Base-by-base conservation (phyloP, 92 coral and sea anemone species). In the Phenganax subtilis region DNA sequence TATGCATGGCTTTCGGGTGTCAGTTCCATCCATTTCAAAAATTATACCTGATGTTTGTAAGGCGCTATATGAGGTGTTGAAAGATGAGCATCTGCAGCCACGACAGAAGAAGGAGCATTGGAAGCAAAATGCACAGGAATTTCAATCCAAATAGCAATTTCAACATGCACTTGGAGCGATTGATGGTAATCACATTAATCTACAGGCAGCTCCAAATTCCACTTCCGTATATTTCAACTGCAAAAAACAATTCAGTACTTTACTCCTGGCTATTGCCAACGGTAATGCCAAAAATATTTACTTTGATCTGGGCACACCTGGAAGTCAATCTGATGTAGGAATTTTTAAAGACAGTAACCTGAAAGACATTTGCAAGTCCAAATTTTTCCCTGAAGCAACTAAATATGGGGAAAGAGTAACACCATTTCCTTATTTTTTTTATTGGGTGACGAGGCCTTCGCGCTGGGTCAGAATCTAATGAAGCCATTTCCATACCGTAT, bases 371-470 rank as follows among this genome's bases (percentile, higher is more conserved):
- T 88, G 88, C 58, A 77, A 88, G 16, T 83, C 84, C 6, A 69
- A 63, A 7, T 1, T 12, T 54, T 88, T 88, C 55, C 91, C 91
- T 47, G 11, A 64, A 9, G 53, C 47, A 61, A 6, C 67, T 28
- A 61, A 61, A 6, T 5, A 5, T 7, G 67, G 25, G 25, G 27
- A 61, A 28, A 61, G 67, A 15, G 67, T 6, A 30, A 30, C 12
- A 17, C 12, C 64, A 14, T 6, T 47, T 17, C 16, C 89, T 9
- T 83, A 82, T 20, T 20, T 58, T 86, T 55, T 77, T 68, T 83
- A 29, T 82, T 86, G 62, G 89, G 91, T 31, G 89, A 89, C 81
- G 92, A 86, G 9, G 92, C 92, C 9, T 89, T 89, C 86, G 87
- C 89, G 10, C 65, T 89, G 4, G 87, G 86, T 86, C 78, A 9